A percentile compares a stretch with the other conserved stretches of the same genome.
Evolutionary conservation across 2,113 vertebrate species (phyloP).

Genomic region (Notiomystis cincta): DNA sequence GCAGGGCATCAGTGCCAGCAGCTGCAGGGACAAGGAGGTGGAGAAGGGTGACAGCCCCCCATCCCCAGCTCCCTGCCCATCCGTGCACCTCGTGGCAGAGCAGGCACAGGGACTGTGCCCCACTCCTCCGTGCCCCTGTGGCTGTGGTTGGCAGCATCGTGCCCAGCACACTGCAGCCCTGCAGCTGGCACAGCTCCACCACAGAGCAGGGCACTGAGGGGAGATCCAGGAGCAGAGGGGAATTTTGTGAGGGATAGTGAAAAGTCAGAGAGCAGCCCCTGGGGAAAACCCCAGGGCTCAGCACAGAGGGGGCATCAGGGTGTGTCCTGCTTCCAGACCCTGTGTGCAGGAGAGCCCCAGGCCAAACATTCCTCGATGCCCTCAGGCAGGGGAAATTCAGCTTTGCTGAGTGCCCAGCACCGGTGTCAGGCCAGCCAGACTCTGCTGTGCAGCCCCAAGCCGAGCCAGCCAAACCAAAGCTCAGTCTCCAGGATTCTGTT

Average conservation of each 20-base stretch:
- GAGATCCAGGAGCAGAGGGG: background rate
- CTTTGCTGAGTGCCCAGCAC: background rate
- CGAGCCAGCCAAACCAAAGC: background rate
- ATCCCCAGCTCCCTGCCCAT: background rate
- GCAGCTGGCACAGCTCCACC: background rate
- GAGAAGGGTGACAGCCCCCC: background rate
- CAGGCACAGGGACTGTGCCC: background rate
- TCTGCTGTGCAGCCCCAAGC: background rate
- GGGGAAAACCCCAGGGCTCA: background rate
- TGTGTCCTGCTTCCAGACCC: background rate
- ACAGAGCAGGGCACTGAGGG: background rate
- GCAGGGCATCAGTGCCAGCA: background rate
- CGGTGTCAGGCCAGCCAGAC: background rate
- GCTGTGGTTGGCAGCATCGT: background rate
- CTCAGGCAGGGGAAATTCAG: background rate
- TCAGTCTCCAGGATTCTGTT: background rate
- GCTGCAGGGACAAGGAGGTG: background rate
- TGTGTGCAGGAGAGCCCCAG: background rate
- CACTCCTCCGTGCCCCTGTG: accelerated
- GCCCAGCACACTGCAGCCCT: background rate
- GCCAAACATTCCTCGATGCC: background rate
- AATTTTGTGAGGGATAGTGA: background rate
- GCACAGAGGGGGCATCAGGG: background rate
- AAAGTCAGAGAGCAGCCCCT: background rate
- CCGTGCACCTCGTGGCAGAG: background rate